phyloP scores from a whole-genome alignment of 2,888 invertebrate genomes.

The Xestobium rufovillosum region DNA sequence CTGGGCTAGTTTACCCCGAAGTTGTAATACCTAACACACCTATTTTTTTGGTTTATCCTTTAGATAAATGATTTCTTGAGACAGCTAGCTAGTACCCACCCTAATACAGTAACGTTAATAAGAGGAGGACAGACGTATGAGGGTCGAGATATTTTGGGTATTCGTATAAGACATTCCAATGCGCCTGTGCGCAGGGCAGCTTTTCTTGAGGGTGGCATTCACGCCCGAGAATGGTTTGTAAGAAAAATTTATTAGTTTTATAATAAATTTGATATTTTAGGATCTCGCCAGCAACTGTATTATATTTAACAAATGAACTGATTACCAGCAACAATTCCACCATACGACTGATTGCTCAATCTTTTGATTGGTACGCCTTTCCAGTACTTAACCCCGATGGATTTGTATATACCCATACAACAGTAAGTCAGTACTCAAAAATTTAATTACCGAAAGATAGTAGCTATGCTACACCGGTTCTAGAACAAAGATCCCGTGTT shows the following conservation, averaged over 20 bases:
- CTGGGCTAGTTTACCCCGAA: too few species aligned
- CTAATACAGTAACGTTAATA: constrained; percentile 45
- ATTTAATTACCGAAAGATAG: too few species aligned
- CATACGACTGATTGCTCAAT: constrained; percentile 50
- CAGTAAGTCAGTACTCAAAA: constrained; percentile 45
- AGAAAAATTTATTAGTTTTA: too few species aligned
- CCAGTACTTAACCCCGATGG: constrained; percentile 70
- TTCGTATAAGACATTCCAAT: constrained; percentile 41
- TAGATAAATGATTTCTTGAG: constrained; percentile 55
- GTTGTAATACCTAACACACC: too few species aligned
- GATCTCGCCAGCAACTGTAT: constrained; percentile 35
- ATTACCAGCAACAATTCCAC: constrained; percentile 52
- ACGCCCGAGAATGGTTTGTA: constrained; percentile 42
- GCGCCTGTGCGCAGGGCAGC: constrained; percentile 50
- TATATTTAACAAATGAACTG: constrained; percentile 57
- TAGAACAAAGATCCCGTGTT: too few species aligned
- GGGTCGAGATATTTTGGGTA: constrained; percentile 52
- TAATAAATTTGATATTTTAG: too few species aligned
- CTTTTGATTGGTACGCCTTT: constrained; percentile 67
- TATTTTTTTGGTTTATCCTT: too few species aligned
- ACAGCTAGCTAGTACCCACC: constrained; percentile 42
- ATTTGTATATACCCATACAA: constrained; percentile 56
- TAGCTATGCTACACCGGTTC: too few species aligned
- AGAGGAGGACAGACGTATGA: constrained; percentile 53
- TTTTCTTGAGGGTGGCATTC: constrained; percentile 55